Percentiles rank a stretch among this genome's conserved stretches.
Conservation (phyloP, 2,113 vertebrate genomes). For the Jaculus jaculus region DNA sequence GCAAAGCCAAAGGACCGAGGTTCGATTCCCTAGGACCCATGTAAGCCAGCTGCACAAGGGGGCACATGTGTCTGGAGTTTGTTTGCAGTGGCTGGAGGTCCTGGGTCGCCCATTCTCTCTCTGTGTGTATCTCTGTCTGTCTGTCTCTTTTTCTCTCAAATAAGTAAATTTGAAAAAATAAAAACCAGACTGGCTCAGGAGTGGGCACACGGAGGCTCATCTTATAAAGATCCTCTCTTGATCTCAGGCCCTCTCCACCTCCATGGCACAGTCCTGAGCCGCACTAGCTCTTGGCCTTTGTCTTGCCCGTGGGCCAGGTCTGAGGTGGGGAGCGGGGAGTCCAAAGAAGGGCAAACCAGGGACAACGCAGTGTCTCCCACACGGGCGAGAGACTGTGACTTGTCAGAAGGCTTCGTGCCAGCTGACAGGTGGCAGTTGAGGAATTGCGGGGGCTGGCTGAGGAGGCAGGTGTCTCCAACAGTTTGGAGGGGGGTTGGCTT, state of each 20-base stretch:
- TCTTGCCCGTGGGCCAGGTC: background rate
- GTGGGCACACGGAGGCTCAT: too few species aligned
- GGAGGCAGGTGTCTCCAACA: slow-evolving; percentile 66
- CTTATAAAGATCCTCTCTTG: background rate
- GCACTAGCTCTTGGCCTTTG: background rate
- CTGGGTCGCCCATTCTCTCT: background rate
- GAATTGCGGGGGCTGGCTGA: slow-evolving; percentile 54
- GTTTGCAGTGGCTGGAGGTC: too few species aligned
- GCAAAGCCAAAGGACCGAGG: too few species aligned
- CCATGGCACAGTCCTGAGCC: background rate
- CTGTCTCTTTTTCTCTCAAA: too few species aligned
- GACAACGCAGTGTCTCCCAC: slow-evolving; percentile 50
- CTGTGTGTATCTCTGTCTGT: too few species aligned
- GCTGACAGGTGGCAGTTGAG: slow-evolving; percentile 74
- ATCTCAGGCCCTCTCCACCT: background rate
- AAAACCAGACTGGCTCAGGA: background rate
- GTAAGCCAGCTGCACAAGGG: too few species aligned
- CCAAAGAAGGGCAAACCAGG: slow-evolving; percentile 24
- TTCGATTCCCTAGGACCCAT: too few species aligned
- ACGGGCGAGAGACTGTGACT: slow-evolving; percentile 50
- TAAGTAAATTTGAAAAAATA: too few species aligned
- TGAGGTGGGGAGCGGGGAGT: background rate
- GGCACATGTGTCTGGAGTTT: too few species aligned
- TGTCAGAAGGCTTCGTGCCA: slow-evolving; percentile 55
- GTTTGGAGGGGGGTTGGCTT: slow-evolving; percentile 20